These are phyloP conservation scores for Hemibagrus wyckioides DNA, from an alignment of 2,113 vertebrate species.

Conservation along the genomic window DNA sequence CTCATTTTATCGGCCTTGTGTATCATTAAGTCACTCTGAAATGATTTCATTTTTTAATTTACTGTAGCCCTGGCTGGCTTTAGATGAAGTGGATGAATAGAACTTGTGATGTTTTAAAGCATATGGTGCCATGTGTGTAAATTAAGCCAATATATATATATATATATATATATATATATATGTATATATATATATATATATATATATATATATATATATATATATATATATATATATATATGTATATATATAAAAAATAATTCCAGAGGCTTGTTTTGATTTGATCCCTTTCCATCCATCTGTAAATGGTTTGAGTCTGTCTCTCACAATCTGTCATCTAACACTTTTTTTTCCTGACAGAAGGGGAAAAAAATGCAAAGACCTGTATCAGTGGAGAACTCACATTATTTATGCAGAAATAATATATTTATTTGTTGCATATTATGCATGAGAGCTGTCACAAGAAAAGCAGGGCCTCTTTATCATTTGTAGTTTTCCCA, in stretches of 20 bases:
- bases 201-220: no score
- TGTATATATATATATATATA: no score
- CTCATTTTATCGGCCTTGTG: background rate
- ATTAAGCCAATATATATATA: slow-evolving; percentile 20
- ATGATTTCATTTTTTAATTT: background rate
- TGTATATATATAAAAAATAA: no score
- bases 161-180: no score
- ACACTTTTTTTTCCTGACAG: slow-evolving; percentile 20
- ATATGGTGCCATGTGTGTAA: slow-evolving; percentile 31
- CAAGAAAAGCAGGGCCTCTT: background rate
- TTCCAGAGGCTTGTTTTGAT: slow-evolving; percentile 12
- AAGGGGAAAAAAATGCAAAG: background rate
- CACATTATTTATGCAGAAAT: slow-evolving; percentile 9
- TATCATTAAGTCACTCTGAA: background rate
- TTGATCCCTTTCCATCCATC: slow-evolving; percentile 22
- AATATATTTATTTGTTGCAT: slow-evolving; percentile 25
- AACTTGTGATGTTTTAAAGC: slow-evolving; percentile 9
- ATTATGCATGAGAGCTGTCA: slow-evolving; percentile 27
- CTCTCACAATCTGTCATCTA: slow-evolving; percentile 25
- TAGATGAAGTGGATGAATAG: background rate
- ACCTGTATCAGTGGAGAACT: slow-evolving; percentile 17
- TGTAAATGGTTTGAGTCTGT: slow-evolving; percentile 8
- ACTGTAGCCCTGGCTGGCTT: background rate
- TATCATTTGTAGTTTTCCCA: slow-evolving; percentile 15
- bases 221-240: no score